A percentile compares a stretch with the other conserved stretches of the same genome.
Conservation (phyloP, 1,140 invertebrate species). For the Drosophila pseudoananassae region DNA sequence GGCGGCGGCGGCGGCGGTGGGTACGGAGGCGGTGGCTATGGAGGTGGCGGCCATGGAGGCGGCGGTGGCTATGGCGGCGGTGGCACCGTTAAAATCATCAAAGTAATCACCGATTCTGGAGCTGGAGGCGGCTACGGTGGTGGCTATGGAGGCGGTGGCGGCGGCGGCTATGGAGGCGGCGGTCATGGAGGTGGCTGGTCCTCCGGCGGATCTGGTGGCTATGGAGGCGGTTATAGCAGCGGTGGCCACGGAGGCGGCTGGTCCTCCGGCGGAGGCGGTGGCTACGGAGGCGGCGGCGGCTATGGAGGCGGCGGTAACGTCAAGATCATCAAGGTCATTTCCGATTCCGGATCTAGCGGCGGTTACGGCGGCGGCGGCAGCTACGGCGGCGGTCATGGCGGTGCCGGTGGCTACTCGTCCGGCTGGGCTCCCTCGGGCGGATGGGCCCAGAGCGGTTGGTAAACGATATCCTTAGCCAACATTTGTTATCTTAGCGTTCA, state of each 20-base stretch:
- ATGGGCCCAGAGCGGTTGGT: slow-evolving; percentile 64
- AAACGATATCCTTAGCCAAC: slow-evolving; percentile 3
- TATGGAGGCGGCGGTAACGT: slow-evolving; percentile 27
- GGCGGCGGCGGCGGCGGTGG: slow-evolving; percentile 9
- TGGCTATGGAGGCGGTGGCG: slow-evolving; percentile 37
- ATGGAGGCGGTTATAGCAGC: slow-evolving; percentile 29
- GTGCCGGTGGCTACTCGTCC: slow-evolving; percentile 34
- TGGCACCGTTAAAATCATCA: slow-evolving; percentile 8
- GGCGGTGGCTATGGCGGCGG: slow-evolving; percentile 34
- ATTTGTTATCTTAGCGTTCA: background rate
- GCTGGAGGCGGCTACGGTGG: slow-evolving; percentile 37
- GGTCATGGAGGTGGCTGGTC: slow-evolving; percentile 25
- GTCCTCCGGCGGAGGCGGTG: slow-evolving; percentile 38
- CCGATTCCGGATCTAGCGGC: slow-evolving; percentile 47
- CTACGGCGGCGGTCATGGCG: slow-evolving; percentile 34
- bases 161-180: slow-evolving; percentile 35
- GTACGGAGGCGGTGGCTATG: slow-evolving; percentile 26
- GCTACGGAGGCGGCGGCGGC: slow-evolving; percentile 29
- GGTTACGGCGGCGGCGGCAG: slow-evolving; percentile 40
- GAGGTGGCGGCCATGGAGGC: slow-evolving; percentile 35
- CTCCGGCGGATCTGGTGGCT: slow-evolving; percentile 24
- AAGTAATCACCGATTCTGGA: slow-evolving; percentile 2
- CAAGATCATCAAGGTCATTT: slow-evolving; percentile 64
- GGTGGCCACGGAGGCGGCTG: slow-evolving; percentile 38
- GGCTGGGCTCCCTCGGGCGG: slow-evolving; percentile 64